phyloP scores from a whole-genome alignment of 2,797 vertebrate species.

The Odontamblyopus lacepedii region DNA sequence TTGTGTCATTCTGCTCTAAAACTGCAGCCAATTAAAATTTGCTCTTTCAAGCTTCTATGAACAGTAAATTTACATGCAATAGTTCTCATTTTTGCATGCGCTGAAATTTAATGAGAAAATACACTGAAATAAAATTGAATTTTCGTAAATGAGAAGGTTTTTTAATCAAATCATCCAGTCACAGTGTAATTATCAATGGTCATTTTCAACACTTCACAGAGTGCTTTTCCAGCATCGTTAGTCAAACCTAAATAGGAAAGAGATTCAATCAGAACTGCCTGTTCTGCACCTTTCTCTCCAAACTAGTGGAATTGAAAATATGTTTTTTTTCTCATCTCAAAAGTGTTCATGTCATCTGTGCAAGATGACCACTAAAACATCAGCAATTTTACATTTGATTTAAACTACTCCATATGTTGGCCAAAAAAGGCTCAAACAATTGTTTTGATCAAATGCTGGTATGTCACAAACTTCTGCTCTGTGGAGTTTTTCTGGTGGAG shows the following conservation, averaged over 20 bases:
- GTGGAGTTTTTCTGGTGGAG: no score
- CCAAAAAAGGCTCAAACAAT: no score
- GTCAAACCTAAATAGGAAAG: neutral
- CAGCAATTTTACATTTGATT: neutral
- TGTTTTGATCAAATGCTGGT: no score
- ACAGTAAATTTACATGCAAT: neutral
- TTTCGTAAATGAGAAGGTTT: neutral
- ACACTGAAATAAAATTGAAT: neutral
- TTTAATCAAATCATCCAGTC: neutral
- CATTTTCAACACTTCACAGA: neutral
- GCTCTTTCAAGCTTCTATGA: neutral
- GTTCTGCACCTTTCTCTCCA: neutral
- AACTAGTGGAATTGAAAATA: neutral
- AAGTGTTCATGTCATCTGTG: neutral
- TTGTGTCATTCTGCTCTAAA: constrained; percentile 10
- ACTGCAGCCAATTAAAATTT: neutral
- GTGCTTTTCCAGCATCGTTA: neutral
- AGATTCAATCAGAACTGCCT: neutral
- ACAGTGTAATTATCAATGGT: neutral
- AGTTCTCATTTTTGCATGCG: neutral
- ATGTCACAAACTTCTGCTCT: no score
- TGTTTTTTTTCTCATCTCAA: neutral
- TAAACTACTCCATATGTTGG: no score
- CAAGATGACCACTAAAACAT: neutral
- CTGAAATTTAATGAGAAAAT: neutral